These are phyloP conservation scores for Geococcyx californianus DNA, from an alignment of 2,113 vertebrate genomes.

Conservation along the genomic window DNA sequence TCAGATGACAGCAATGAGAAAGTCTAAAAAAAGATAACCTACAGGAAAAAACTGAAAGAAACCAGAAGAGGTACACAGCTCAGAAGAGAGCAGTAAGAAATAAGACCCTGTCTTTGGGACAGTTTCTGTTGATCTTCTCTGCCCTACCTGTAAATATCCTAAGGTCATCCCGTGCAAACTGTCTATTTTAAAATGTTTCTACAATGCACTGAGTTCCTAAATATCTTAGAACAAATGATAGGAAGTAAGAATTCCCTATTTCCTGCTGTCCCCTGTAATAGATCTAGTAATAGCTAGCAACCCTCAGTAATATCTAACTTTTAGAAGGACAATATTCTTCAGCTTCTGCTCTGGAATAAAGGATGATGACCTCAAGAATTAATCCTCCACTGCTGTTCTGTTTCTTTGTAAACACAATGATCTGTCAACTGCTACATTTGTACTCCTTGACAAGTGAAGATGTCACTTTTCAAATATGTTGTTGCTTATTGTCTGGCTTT, in stretches of 20 bases:
- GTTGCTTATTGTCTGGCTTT: not conserved
- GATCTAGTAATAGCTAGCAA: not conserved
- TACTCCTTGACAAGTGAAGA: not conserved
- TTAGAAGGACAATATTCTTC: not conserved
- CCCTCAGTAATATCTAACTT: not conserved
- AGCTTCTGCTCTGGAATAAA: not conserved
- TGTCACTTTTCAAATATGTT: constrained; percentile 8
- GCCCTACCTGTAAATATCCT: not conserved
- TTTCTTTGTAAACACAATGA: constrained; percentile 28
- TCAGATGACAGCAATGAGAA: not conserved
- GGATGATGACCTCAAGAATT: not conserved
- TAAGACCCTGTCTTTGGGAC: not conserved
- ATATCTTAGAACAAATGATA: not conserved
- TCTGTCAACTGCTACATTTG: not conserved
- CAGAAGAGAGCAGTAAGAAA: not conserved
- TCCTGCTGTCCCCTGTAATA: not conserved
- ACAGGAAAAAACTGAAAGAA: not conserved
- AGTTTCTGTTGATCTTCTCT: not conserved
- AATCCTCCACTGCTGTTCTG: not conserved
- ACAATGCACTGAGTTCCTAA: not conserved
- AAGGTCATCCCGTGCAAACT: not conserved
- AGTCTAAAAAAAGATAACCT: not conserved
- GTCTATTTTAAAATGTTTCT: not conserved
- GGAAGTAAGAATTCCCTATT: not conserved
- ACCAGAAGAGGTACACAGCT: not conserved